phyloP scores from a whole-genome alignment of 2,797 vertebrate genomes.

The Aselliscus stoliczkanus region DNA sequence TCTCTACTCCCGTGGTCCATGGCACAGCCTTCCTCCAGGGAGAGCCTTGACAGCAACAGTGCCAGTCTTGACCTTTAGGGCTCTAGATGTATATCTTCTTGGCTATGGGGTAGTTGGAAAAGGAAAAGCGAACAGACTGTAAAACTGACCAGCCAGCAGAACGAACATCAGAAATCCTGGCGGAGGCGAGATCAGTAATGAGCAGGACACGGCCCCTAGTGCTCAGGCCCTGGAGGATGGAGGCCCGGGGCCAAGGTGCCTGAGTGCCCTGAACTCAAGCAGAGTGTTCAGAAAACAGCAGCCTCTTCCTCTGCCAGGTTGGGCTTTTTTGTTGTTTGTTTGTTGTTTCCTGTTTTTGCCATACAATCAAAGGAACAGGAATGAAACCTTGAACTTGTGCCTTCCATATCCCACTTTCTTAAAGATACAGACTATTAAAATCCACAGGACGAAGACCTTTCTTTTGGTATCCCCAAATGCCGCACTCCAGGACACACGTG shows the following conservation, averaged over 20 bases:
- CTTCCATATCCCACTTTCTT: not conserved
- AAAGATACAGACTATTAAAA: not conserved
- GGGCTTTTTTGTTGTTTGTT: not conserved
- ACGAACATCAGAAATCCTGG: not conserved
- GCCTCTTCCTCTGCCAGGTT: not conserved
- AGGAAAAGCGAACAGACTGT: not conserved
- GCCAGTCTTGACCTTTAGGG: not conserved
- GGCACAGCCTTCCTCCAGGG: not conserved
- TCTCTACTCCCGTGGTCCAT: not conserved
- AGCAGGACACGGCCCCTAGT: accelerated
- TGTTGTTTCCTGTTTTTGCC: not conserved
- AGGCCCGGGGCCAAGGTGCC: not conserved
- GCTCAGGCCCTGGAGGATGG: no score
- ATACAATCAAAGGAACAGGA: not conserved
- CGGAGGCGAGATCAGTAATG: not conserved
- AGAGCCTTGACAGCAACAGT: not conserved
- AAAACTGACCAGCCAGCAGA: not conserved
- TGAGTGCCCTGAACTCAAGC: not conserved
- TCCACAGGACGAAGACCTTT: not conserved
- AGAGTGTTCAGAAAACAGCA: not conserved
- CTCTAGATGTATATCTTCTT: not conserved
- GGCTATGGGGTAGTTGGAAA: not conserved
- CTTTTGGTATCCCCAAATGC: not conserved
- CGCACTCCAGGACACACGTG: not conserved
- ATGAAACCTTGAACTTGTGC: not conserved